These are phyloP conservation scores for Eugnorisma glareosa DNA, from an alignment of 2,888 invertebrate genomes.

Conservation along the genomic window DNA sequence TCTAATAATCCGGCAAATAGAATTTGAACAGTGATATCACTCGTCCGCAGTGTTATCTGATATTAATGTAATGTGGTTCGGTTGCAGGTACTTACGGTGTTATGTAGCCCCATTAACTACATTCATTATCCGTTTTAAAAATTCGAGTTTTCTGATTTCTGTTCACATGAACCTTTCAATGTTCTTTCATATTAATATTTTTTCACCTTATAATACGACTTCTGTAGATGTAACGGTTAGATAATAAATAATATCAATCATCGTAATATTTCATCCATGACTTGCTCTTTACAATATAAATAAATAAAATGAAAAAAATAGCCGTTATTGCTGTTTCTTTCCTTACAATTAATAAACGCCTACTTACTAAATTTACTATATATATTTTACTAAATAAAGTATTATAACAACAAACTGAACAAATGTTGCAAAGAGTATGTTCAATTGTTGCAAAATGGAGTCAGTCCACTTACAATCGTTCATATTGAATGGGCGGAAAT, in stretches of 20 bases:
- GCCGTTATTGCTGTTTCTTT: no score
- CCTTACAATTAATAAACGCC: no score
- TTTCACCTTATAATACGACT: neutral
- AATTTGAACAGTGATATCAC: conserved; percentile 81
- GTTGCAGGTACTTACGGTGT: conserved; percentile 21
- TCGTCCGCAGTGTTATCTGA: conserved; percentile 70
- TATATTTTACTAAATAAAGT: conserved; percentile 3
- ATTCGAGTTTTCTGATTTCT: neutral
- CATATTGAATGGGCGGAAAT: conserved; percentile 90
- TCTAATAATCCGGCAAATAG: conserved; percentile 86
- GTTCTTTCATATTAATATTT: neutral
- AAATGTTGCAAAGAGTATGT: conserved; percentile 45
- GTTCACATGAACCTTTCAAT: neutral
- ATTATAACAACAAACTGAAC: conserved; percentile 48
- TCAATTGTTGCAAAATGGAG: conserved; percentile 86
- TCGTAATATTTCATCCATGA: neutral
- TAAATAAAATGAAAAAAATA: no score
- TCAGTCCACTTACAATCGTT: conserved; percentile 89
- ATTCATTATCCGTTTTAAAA: conserved; percentile 28
- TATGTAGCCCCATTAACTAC: conserved; percentile 17
- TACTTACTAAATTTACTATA: no score
- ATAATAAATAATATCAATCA: neutral
- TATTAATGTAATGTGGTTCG: conserved; percentile 67
- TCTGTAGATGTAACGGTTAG: neutral
- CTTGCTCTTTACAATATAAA: neutral